A percentile compares a stretch with the other conserved stretches of the same genome.
These are phyloP conservation scores for Tetrapedia diversipes DNA, from an alignment of 2,888 invertebrate species.

Conservation along the genomic window DNA sequence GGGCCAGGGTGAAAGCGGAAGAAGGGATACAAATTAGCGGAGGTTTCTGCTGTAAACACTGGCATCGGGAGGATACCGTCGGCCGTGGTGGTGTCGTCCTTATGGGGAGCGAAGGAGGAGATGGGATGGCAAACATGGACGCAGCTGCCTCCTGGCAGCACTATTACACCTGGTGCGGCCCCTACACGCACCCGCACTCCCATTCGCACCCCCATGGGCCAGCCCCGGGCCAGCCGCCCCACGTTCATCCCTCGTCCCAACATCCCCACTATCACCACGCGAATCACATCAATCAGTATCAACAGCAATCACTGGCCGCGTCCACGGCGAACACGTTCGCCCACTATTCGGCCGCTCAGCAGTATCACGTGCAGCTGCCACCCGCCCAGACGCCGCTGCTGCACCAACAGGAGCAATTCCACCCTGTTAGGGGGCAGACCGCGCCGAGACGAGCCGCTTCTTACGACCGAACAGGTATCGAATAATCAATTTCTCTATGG, in stretches of 20 bases:
- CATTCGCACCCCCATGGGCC: slow-evolving; percentile 58
- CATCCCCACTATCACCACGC: slow-evolving; percentile 61
- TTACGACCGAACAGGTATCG: slow-evolving; percentile 72
- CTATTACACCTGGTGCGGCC: slow-evolving; percentile 75
- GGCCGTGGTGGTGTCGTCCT: slow-evolving; percentile 47
- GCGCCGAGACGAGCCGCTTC: slow-evolving; percentile 55
- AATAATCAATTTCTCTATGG: slow-evolving; percentile 9
- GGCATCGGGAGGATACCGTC: slow-evolving; percentile 37
- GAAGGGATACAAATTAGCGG: background rate
- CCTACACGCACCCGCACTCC: slow-evolving; percentile 71
- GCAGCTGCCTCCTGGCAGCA: slow-evolving; percentile 79
- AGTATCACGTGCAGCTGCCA: slow-evolving; percentile 72
- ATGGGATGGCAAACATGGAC: slow-evolving; percentile 71
- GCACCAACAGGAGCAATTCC: slow-evolving; percentile 73
- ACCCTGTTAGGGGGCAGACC: slow-evolving; percentile 65
- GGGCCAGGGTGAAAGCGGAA: too few relatives aligned
- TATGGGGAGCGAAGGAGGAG: slow-evolving; percentile 74
- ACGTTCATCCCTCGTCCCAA: slow-evolving; percentile 67
- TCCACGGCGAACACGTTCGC: slow-evolving; percentile 61
- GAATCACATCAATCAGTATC: slow-evolving; percentile 66
- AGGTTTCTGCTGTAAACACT: background rate
- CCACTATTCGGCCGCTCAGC: slow-evolving; percentile 69
- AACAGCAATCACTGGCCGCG: slow-evolving; percentile 55
- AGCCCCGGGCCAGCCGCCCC: slow-evolving; percentile 56
- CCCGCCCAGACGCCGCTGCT: slow-evolving; percentile 73